Percentiles rank a stretch among this genome's conserved stretches.
phyloP scores from a whole-genome alignment of 1,140 invertebrate species.

The Drosophila melanogaster region DNA sequence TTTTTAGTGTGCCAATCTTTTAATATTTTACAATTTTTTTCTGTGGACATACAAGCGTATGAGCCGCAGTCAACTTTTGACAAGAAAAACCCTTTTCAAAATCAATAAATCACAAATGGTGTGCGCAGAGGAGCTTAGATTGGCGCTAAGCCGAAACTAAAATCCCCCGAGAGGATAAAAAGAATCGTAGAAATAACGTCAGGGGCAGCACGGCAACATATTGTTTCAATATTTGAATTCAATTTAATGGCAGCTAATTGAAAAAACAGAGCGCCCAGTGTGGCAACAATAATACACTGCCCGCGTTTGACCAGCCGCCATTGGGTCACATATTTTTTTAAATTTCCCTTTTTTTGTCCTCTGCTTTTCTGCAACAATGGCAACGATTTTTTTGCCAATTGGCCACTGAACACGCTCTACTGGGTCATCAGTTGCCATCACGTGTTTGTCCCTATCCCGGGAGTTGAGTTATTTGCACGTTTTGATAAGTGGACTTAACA shows the following conservation, averaged over 20 bases:
- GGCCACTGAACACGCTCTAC: constrained; percentile 63
- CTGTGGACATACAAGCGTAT: constrained; percentile 41
- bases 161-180: constrained; percentile 28
- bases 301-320: constrained; percentile 44
- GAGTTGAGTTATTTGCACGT: constrained; percentile 79
- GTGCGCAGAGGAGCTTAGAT: not conserved
- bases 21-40: constrained; percentile 67
- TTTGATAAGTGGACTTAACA: constrained; percentile 80
- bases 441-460: constrained; percentile 51
- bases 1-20: constrained; percentile 39
- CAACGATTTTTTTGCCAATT: constrained; percentile 54
- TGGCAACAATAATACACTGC: constrained; percentile 68
- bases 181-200: not conserved
- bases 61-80: constrained; percentile 60
- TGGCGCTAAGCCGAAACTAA: constrained; percentile 59
- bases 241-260: constrained; percentile 82
- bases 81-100: constrained; percentile 74
- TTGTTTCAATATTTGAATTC: constrained; percentile 83
- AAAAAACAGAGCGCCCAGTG: constrained; percentile 66
- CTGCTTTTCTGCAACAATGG: constrained; percentile 29
- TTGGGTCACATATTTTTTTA: constrained; percentile 29
- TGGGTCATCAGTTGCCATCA: constrained; percentile 52
- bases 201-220: constrained; percentile 47
- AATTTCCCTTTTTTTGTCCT: not conserved
- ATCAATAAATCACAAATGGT: constrained; percentile 69